A percentile compares a stretch with the other conserved stretches of the same genome.
Conservation (phyloP, 2,113 vertebrate species). For the Neoarius graeffei region DNA sequence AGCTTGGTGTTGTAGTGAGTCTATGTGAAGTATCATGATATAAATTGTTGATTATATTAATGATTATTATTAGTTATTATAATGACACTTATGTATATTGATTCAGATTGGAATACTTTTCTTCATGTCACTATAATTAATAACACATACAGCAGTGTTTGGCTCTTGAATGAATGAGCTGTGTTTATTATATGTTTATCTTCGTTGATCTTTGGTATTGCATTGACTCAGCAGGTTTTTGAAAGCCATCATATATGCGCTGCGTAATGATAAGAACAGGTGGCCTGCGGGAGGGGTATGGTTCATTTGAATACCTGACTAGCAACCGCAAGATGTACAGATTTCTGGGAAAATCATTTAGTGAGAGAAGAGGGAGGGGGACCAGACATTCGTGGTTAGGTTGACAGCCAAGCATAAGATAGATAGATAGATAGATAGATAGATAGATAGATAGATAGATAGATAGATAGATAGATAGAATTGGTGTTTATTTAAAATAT, state of each 20-base stretch:
- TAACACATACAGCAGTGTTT: not conserved
- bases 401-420: not conserved
- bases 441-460: not conserved
- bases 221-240: slow-evolving; percentile 53
- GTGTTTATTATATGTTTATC: not conserved
- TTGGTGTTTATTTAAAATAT: no score
- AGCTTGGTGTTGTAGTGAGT: not conserved
- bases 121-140: not conserved
- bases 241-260: slow-evolving; percentile 12
- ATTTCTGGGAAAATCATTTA: slow-evolving; percentile 86
- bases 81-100: not conserved
- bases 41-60: not conserved
- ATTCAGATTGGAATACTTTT: not conserved
- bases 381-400: not conserved
- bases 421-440: no score
- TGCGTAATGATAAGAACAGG: slow-evolving; percentile 27
- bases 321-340: slow-evolving; percentile 72
- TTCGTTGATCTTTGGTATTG: slow-evolving; percentile 13
- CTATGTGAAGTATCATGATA: not conserved
- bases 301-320: slow-evolving; percentile 89
- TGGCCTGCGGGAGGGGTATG: slow-evolving; percentile 83
- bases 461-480: not conserved
- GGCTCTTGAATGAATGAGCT: not conserved
- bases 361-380: slow-evolving; percentile 67
- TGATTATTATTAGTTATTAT: not conserved